Evolutionary conservation across 2,113 vertebrate species (phyloP).

Genomic region (Gobio gobio): DNA sequence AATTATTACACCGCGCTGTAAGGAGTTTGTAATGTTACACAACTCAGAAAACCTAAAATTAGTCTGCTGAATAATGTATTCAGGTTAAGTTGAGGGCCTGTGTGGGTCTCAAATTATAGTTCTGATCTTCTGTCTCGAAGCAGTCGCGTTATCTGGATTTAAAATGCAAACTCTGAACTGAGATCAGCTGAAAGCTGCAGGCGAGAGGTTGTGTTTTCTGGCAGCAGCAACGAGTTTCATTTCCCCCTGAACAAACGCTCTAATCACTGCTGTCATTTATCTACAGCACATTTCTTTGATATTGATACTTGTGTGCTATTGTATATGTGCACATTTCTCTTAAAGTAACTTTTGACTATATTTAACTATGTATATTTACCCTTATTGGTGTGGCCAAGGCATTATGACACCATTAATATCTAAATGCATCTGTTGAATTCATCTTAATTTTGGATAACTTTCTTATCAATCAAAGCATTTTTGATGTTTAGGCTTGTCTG

Average conservation of each 20-base stretch:
- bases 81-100: background rate
- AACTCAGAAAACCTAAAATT: background rate
- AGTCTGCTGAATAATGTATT: constrained; percentile 8
- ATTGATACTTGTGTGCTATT: too few species aligned
- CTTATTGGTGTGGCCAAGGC: background rate
- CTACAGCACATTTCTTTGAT: background rate
- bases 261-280: background rate
- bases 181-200: background rate
- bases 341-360: background rate
- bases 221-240: background rate
- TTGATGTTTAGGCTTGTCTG: background rate
- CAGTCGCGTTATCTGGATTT: background rate
- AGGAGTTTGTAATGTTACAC: background rate
- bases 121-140: background rate
- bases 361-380: background rate
- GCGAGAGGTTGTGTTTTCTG: background rate
- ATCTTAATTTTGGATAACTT: background rate
- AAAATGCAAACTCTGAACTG: constrained; percentile 9
- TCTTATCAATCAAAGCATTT: background rate
- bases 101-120: background rate
- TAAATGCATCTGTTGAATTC: background rate
- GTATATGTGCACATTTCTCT: background rate
- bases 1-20: background rate
- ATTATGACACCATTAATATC: background rate
- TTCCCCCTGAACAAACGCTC: background rate